These are phyloP conservation scores for Cuniculus paca DNA, from an alignment of 2,797 vertebrate species.

Conservation along the genomic window DNA sequence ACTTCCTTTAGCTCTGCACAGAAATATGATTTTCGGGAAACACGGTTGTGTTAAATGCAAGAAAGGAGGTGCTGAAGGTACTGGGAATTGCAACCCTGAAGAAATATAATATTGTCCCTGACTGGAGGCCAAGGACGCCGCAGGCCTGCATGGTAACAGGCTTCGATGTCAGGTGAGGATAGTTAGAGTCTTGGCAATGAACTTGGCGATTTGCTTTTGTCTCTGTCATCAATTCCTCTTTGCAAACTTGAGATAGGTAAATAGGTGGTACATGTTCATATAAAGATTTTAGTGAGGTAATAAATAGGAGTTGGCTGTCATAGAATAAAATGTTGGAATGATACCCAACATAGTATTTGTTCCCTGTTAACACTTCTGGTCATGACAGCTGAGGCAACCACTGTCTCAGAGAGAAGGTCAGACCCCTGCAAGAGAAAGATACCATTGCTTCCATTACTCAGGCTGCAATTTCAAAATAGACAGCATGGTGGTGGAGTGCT, in stretches of 20 bases:
- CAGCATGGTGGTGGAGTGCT: neutral
- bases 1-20: slow-evolving; percentile 63
- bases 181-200: neutral
- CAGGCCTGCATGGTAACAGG: neutral
- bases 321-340: neutral
- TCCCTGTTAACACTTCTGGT: neutral
- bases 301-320: neutral
- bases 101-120: neutral
- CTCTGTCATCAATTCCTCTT: neutral
- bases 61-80: neutral
- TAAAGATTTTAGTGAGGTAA: neutral
- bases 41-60: neutral
- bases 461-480: neutral
- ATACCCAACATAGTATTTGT: neutral
- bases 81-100: slow-evolving; percentile 13
- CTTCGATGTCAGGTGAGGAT: neutral
- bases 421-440: neutral
- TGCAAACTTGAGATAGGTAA: neutral
- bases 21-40: slow-evolving; percentile 32
- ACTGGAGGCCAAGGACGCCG: neutral
- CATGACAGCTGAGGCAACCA: fast-evolving
- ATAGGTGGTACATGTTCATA: neutral
- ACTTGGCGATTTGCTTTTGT: neutral
- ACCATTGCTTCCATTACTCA: neutral
- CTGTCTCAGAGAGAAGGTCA: neutral